These are phyloP conservation scores for Sipha maydis DNA, from an alignment of 2,888 invertebrate genomes.

Conservation along the genomic window DNA sequence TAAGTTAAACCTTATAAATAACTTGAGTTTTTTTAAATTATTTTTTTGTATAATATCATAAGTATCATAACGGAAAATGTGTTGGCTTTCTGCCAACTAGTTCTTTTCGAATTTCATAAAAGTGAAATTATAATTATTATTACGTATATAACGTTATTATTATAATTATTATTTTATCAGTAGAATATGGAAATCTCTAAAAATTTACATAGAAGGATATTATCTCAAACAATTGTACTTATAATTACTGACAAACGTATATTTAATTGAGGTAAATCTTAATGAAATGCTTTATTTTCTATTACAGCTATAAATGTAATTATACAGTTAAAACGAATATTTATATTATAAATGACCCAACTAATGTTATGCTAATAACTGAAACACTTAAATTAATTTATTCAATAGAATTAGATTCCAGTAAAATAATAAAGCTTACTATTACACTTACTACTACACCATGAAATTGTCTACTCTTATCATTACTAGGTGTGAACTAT, in stretches of 20 bases:
- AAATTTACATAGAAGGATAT: neutral
- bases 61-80: neutral
- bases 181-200: neutral
- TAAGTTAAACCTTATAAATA: too few species aligned
- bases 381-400: conserved; percentile 52
- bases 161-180: conserved; percentile 7
- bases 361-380: conserved; percentile 50
- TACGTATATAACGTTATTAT: neutral
- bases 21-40: too few species aligned
- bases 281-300: conserved; percentile 10
- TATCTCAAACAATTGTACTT: conserved; percentile 13
- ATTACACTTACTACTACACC: conserved; percentile 1
- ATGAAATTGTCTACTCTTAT: conserved; percentile 32
- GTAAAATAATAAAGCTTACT: conserved; percentile 21
- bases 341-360: conserved; percentile 15
- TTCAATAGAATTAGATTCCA: conserved; percentile 20
- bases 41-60: too few species aligned
- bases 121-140: neutral
- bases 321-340: conserved; percentile 25
- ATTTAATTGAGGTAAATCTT: neutral
- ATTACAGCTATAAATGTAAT: conserved; percentile 16
- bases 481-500: conserved; percentile 48
- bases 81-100: neutral
- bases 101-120: neutral
- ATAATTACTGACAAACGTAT: neutral